These are phyloP conservation scores for Rhea americana DNA, from an alignment of 2,113 vertebrate species.

Conservation along the genomic window DNA sequence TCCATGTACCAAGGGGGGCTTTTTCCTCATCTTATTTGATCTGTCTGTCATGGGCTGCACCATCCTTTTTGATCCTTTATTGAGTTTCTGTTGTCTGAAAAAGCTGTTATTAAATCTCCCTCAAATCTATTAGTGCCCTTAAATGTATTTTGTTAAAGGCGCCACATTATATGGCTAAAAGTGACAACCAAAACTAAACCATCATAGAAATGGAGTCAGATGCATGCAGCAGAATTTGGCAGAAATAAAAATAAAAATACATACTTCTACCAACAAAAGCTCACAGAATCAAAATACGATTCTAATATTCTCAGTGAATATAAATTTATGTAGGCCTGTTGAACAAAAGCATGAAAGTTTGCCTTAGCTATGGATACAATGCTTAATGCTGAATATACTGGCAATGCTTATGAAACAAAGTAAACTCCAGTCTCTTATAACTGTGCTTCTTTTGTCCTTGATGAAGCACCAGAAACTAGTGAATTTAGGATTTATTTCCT, in stretches of 20 bases:
- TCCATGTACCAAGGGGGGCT: not conserved
- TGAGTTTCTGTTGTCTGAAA: not conserved
- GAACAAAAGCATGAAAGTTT: not conserved
- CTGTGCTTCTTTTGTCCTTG: not conserved
- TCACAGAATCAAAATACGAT: not conserved
- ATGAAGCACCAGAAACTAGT: not conserved
- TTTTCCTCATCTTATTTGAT: not conserved
- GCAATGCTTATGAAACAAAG: not conserved
- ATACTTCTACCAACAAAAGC: not conserved
- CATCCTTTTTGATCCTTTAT: not conserved
- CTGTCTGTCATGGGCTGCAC: not conserved
- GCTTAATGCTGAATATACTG: not conserved
- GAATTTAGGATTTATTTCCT: not conserved
- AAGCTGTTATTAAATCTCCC: not conserved
- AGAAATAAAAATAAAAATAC: not conserved
- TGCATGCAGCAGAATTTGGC: not conserved
- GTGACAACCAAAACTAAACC: not conserved
- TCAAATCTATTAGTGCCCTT: not conserved
- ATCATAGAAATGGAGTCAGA: not conserved
- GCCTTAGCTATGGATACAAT: not conserved
- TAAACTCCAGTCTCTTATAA: not conserved
- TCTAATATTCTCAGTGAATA: not conserved
- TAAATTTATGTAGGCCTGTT: rapidly evolving
- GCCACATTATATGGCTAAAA: not conserved
- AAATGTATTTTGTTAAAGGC: not conserved